Base-by-base conservation (phyloP, 2,113 vertebrate genomes). In the Lota lota region DNA sequence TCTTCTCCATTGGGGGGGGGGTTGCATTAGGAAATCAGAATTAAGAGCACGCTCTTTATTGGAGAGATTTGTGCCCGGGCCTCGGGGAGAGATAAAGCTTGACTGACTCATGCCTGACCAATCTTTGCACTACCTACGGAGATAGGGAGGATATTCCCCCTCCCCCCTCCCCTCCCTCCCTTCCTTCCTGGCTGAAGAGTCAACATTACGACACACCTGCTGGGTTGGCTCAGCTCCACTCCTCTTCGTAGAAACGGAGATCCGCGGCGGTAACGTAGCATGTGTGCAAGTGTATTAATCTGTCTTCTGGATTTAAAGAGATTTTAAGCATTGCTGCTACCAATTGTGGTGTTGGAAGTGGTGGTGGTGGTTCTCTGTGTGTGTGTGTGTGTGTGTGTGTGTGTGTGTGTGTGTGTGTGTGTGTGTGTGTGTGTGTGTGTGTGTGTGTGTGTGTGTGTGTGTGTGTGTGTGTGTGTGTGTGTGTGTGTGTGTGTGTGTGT, bases 31-130 rank as follows among this genome's bases (percentile, higher is more conserved):
- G 81, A 86, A 87, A 86, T 88, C 86, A 80, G 81, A 88, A 90
- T 87, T 89, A 88, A 86, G 87, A 86, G 82, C 78, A 84, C 81
- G 83, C 86, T 89, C 83, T 90, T 88, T 88, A 90, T 88, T 78
- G 83, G 73, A 71, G 80, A 85, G 88, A 88, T 87, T 88, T 89
- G 81, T 74, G 70, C 74, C 66, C 70, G 75, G 78, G 76, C 87
- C 85, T 83, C 71, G 73, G 86, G 87, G 88, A 85, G 79, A 82
- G 84, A 87, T 88, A 87, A 88, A 87, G 87, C 83, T 79, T 86
- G 88, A 90, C 87, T 75, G 84, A 90, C 85, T 90, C 81, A 14
- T 74, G 70, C 74, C 1, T 69, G 73, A 74, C 80, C 78, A 82
- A 76, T 83, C 80, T 79, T 67, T 74, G 78, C 74, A 66, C 68